Conservation (phyloP, 2,797 vertebrate genomes). For the Neosilurus hyrtlii region DNA sequence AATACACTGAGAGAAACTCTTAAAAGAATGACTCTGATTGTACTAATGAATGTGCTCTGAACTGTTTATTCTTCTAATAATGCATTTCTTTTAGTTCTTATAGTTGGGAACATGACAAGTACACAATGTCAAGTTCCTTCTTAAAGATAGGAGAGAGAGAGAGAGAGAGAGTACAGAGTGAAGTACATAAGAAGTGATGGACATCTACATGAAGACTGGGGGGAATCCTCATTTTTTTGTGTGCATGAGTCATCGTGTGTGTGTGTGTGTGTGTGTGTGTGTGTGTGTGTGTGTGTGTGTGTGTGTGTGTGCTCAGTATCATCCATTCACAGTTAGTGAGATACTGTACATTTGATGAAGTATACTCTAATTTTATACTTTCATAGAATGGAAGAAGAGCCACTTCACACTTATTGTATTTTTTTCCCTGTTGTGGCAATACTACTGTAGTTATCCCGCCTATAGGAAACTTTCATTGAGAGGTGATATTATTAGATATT, state of each 20-base stretch:
- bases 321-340: conserved; percentile 4
- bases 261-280: background rate
- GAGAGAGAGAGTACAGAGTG: background rate
- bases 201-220: conserved; percentile 17
- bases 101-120: conserved; percentile 9
- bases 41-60: background rate
- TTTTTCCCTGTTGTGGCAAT: too few species aligned
- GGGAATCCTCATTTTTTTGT: conserved; percentile 22
- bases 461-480: background rate
- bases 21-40: conserved; percentile 1
- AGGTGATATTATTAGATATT: background rate
- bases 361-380: conserved; percentile 2
- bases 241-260: conserved; percentile 15
- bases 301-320: background rate
- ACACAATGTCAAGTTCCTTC: conserved; percentile 4
- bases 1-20: conserved; percentile 9
- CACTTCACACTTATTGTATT: background rate
- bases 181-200: background rate
- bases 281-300: background rate
- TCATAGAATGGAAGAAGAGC: background rate
- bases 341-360: background rate
- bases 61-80: conserved; percentile 13
- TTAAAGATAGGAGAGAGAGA: background rate
- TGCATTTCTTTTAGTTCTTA: background rate
- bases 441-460: background rate